Base-by-base conservation (phyloP, 2,888 invertebrate species). In the Melanotus villosus region DNA sequence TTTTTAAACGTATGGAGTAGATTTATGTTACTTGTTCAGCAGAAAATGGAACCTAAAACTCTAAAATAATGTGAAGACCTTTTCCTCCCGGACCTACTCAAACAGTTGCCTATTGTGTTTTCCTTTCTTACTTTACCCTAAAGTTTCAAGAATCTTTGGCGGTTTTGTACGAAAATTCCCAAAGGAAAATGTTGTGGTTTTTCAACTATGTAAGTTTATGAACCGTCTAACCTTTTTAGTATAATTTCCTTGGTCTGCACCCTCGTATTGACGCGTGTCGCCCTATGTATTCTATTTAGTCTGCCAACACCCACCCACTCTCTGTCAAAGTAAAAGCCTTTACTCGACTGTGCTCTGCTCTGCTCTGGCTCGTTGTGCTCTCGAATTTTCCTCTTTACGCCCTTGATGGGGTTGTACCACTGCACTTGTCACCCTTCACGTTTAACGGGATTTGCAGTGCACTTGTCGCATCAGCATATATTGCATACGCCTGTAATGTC, bases 201-300 rank as follows among this genome's bases (percentile, higher is more conserved):
- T 26, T 47, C 23, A 47, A 47, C 47, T 26, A 26, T 10, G 10
- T 16, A 45, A 47, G 12, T 47, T 47, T 47, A 47, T 47, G 23
- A 23, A 47, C 19, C 45, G 45, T 3, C 47, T 26, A 47, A 47
- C 47, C 47, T 47, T 47, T 47, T 47, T 47, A 47, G 47, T 47
- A 47, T 47, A 47, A 47, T 47, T 23, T 47, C 47, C 47, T 47
- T 47, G 47, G 26, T 47, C 47, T 47, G 47, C 26, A 47, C 47
- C 47, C 47, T 47, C 12, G 47, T 47, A 47, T 47, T 47, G 47
- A 47, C 47, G 47, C 47, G 23, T 47, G 47, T 47, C 47, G 47
- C 47, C 47, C 47, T 23, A 47, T 47, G 47, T 47, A 23, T 47
- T 47, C 47, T 47, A 47, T 47, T 45, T 47, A 47, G 47, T 47